phyloP scores from a whole-genome alignment of 2,888 invertebrate genomes.

The Stomorhina lunata region DNA sequence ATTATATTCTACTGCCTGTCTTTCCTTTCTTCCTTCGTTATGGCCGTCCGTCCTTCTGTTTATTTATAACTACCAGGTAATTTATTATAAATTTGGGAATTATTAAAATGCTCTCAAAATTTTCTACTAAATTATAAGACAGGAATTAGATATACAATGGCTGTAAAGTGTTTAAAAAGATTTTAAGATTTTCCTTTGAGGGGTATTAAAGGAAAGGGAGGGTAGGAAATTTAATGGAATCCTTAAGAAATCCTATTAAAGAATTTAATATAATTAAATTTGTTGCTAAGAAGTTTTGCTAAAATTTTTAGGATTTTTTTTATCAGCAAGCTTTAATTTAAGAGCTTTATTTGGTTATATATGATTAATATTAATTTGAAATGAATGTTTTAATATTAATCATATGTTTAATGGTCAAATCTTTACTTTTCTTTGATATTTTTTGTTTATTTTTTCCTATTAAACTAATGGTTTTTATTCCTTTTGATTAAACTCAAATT shows the following conservation, averaged over 20 bases:
- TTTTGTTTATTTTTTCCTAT: not conserved
- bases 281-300: no score
- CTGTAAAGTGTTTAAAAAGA: not conserved
- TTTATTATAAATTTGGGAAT: constrained; percentile 4
- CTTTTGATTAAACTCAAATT: not conserved
- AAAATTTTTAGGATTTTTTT: no score
- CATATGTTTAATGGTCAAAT: no score
- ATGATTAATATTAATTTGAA: no score
- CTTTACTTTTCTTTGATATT: not conserved
- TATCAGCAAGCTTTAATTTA: no score
- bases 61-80: not conserved
- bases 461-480: not conserved
- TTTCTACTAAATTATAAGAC: not conserved
- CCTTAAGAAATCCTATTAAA: no score
- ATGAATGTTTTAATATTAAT: no score
- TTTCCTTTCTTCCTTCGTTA: not conserved
- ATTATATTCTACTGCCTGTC: not conserved
- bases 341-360: no score
- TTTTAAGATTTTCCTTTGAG: not conserved
- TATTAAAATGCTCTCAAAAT: not conserved
- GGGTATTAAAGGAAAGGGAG: no score
- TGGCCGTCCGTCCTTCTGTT: not conserved
- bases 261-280: no score
- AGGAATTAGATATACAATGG: not conserved
- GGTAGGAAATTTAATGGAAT: no score